phyloP scores from a whole-genome alignment of 2,797 vertebrate genomes.

The Microchirus variegatus region DNA sequence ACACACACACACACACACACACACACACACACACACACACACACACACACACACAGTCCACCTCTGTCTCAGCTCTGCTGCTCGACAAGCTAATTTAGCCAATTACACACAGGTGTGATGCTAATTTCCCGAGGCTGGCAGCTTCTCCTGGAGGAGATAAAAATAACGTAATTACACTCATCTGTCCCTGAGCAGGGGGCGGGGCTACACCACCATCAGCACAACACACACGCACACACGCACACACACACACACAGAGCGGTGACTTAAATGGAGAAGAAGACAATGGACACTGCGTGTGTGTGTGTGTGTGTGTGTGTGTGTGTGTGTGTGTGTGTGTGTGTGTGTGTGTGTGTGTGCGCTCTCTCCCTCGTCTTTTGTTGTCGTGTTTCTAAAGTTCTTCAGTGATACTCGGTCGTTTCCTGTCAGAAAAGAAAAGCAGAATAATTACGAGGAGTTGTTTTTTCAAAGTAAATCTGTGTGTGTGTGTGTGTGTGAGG shows the following conservation, averaged over 20 bases:
- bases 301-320: slow-evolving; percentile 2
- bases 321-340: neutral
- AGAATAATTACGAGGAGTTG: slow-evolving; percentile 58
- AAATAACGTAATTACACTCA: slow-evolving; percentile 87
- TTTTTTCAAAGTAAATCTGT: too few relatives aligned
- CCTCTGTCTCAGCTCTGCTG: slow-evolving; percentile 78
- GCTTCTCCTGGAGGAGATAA: slow-evolving; percentile 82
- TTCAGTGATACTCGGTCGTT: slow-evolving; percentile 57
- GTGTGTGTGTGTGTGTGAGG: slow-evolving; percentile 15
- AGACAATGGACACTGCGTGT: slow-evolving; percentile 52
- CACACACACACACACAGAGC: slow-evolving; percentile 7
- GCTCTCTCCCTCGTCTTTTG: slow-evolving; percentile 54
- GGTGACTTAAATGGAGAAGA: slow-evolving; percentile 54
- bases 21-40: slow-evolving; percentile 27
- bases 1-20: slow-evolving; percentile 48
- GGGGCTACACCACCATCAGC: slow-evolving; percentile 68
- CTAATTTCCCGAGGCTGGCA: slow-evolving; percentile 83
- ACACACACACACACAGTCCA: slow-evolving; percentile 66
- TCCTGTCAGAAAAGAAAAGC: slow-evolving; percentile 49
- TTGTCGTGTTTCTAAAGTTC: slow-evolving; percentile 55
- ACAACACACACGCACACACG: slow-evolving; percentile 38
- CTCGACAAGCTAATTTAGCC: slow-evolving; percentile 85
- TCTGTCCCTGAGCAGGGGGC: slow-evolving; percentile 69
- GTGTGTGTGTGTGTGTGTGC: slow-evolving; percentile 18
- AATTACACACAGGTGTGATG: slow-evolving; percentile 88